A percentile compares a stretch with the other conserved stretches of the same genome.
phyloP scores from a whole-genome alignment of 2,888 invertebrate genomes.

The Clusia tigrina region DNA sequence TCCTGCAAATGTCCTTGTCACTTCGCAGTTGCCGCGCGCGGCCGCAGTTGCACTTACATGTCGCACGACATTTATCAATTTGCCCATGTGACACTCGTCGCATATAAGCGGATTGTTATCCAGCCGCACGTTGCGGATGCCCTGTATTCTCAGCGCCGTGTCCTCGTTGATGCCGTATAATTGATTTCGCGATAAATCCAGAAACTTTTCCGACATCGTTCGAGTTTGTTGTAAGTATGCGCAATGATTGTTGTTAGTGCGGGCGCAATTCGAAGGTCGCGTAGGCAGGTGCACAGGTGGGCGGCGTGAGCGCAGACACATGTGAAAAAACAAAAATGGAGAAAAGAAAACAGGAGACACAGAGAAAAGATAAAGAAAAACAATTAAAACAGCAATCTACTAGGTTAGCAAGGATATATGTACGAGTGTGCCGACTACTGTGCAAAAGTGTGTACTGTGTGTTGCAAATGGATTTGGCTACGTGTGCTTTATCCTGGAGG shows the following conservation, averaged over 20 bases:
- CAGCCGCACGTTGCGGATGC: slow-evolving; percentile 62
- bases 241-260: not conserved
- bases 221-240: not conserved
- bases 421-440: no score
- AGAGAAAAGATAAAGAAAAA: slow-evolving; percentile 2
- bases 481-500: no score
- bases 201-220: slow-evolving; percentile 56
- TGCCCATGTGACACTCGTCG: slow-evolving; percentile 65
- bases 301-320: no score
- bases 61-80: slow-evolving; percentile 63
- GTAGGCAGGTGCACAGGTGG: no score
- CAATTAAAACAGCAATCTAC: slow-evolving; percentile 7
- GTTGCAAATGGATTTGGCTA: no score
- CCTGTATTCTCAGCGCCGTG: slow-evolving; percentile 59
- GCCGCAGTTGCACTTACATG: slow-evolving; percentile 60
- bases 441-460: no score
- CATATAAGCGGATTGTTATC: slow-evolving; percentile 65
- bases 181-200: slow-evolving; percentile 80
- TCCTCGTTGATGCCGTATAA: slow-evolving; percentile 68
- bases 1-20: not conserved
- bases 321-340: not conserved
- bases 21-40: no score
- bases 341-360: not conserved
- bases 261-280: no score
- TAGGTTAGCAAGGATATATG: no score